Evolutionary conservation across 1,140 invertebrate species (phyloP), one percentile per base, ranked within the genome.

Genomic region (Pseudomyrmex dendroicus): DNA sequence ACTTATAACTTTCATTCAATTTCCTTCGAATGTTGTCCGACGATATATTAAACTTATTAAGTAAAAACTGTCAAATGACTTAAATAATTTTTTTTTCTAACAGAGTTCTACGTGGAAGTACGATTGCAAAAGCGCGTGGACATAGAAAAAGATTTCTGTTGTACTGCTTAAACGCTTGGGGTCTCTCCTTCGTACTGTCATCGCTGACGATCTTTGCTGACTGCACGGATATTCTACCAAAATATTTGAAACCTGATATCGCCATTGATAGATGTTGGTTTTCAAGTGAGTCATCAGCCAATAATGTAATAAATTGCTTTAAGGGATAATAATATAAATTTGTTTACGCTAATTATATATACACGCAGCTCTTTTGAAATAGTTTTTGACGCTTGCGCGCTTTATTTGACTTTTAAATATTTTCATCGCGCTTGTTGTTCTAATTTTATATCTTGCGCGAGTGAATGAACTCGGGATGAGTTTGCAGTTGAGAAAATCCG

Each of bases 81-180:
- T 59, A 59, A 59, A 10, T 68, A 25, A 7, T 48, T 72, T 20
- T 59, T 2, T 82, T 82, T 78, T 74, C 66, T 61, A 0, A 22
- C 80, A 93, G 91, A 17, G 88, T 85, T 1, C 48, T 88, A n/a
- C 85, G 85, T 2, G 83, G 87, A 3, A 84, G 64, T n/a, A 82
- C 80, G n/a, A 22, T 67, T 13, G 66, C 46, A 13, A 84, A 82
- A 17, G 35, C 72, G 1, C 82, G 74, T 8, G 73, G 57, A 1
- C 78, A 90, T 3, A 80, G 15, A 10, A 92, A 88, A 63, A 89
- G 77, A 52, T 94, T 94, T 64, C 17, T 91, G 0, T 20, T 84
- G 2, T 94, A 94, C 64, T 92, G 89, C 1, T 0, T 89, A 0
- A 94, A 93, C 63, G 92, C 93, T 2, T 94, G 92, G 92, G 92